A percentile compares a stretch with the other conserved stretches of the same genome.
These are phyloP conservation scores for Mimumesa dahlbomi DNA, from an alignment of 2,888 invertebrate species.

Conservation along the genomic window DNA sequence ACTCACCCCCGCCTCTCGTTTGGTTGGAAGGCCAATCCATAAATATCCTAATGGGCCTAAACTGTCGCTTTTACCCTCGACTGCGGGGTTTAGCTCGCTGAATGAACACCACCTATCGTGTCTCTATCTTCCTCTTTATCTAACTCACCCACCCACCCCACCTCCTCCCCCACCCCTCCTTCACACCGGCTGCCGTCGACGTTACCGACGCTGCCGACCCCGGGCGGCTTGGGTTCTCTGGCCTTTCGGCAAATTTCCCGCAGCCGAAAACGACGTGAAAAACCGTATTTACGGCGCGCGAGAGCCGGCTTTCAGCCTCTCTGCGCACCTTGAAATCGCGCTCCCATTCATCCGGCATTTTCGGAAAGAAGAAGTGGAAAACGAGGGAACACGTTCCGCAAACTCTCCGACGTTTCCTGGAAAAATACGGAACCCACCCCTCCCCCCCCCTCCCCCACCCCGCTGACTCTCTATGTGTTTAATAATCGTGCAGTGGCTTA, in stretches of 20 bases:
- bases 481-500: conserved; percentile 2
- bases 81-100: conserved; percentile 53
- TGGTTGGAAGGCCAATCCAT: conserved; percentile 69
- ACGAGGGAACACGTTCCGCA: conserved; percentile 22
- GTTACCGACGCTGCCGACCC: too few relatives aligned
- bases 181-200: too few relatives aligned
- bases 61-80: conserved; percentile 73
- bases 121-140: conserved; percentile 36
- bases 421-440: conserved; percentile 6
- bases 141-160: conserved; percentile 15
- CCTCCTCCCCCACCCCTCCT: background rate
- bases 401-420: background rate
- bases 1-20: conserved; percentile 17
- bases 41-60: conserved; percentile 77
- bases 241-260: conserved; percentile 49
- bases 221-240: background rate
- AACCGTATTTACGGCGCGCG: conserved; percentile 47
- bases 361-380: conserved; percentile 22
- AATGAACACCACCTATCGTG: conserved; percentile 52
- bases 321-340: conserved; percentile 62
- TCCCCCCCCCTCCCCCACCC: too few relatives aligned
- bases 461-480: background rate
- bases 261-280: conserved; percentile 53
- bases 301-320: conserved; percentile 21
- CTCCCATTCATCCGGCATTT: conserved; percentile 56